Conservation (phyloP, 2,888 invertebrate species). For the Sinodicranocentrus sp. region DNA sequence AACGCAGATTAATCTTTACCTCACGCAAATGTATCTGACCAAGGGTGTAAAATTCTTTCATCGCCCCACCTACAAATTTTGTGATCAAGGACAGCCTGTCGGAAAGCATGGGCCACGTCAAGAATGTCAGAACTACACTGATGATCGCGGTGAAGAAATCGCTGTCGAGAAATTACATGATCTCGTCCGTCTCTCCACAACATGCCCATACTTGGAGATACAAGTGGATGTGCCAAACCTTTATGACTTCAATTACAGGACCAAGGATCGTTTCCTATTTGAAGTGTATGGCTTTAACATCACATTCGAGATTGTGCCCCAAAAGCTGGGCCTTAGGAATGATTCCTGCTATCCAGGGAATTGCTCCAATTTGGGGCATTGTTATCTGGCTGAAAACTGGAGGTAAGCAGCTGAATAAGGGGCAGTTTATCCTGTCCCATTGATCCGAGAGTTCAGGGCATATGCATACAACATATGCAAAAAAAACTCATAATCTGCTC, state of each 20-base stretch:
- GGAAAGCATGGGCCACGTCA: slow-evolving; percentile 83
- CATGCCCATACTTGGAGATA: slow-evolving; percentile 87
- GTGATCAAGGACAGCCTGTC: slow-evolving; percentile 50
- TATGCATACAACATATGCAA: too few relatives aligned
- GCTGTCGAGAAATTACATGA: slow-evolving; percentile 1
- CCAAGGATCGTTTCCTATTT: slow-evolving; percentile 85
- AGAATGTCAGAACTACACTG: slow-evolving; percentile 30
- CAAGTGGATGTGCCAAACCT: slow-evolving; percentile 84
- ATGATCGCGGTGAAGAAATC: slow-evolving; percentile 26
- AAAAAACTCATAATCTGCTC: too few relatives aligned
- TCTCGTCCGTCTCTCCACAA: slow-evolving; percentile 78
- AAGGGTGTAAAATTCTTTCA: slow-evolving; percentile 53
- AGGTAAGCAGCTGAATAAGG: too few relatives aligned
- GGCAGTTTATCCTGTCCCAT: too few relatives aligned
- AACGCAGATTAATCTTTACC: slow-evolving; percentile 89
- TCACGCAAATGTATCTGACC: slow-evolving; percentile 92
- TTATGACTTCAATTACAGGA: slow-evolving; percentile 85
- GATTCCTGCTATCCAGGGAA: slow-evolving; percentile 85
- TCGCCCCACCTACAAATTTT: slow-evolving; percentile 26
- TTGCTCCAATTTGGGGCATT: slow-evolving; percentile 91
- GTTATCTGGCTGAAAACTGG: slow-evolving; percentile 85
- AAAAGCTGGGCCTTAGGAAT: slow-evolving; percentile 27
- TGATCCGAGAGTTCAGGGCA: too few relatives aligned
- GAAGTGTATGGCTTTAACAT: slow-evolving; percentile 95
- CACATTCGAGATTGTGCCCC: slow-evolving; percentile 86